Conservation (phyloP, 2,888 invertebrate genomes). For the Pammene fasciana region DNA sequence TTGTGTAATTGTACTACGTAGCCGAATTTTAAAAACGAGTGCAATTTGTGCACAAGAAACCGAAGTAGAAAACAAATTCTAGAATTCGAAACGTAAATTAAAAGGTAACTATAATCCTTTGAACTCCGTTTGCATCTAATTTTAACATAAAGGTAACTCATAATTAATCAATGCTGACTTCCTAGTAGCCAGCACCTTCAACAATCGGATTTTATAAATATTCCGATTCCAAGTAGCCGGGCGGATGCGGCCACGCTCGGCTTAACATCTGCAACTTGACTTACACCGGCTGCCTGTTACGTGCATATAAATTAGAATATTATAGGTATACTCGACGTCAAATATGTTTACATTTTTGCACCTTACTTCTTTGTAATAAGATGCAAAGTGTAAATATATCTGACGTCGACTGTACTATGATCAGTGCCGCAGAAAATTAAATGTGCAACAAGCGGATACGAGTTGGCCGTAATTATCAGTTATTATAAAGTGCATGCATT, state of each 20-base stretch:
- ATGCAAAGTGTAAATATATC: no score
- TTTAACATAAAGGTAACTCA: slow-evolving; percentile 39
- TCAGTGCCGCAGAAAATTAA: slow-evolving; percentile 71
- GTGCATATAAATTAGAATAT: slow-evolving; percentile 74
- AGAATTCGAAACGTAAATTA: not conserved
- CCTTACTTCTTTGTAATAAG: no score
- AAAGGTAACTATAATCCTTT: not conserved
- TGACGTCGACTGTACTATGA: slow-evolving; percentile 44
- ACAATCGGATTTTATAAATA: slow-evolving; percentile 77
- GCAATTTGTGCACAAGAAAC: slow-evolving; percentile 40
- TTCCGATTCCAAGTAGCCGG: slow-evolving; percentile 75
- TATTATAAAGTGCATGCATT: slow-evolving; percentile 35
- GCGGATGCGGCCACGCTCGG: slow-evolving; percentile 78
- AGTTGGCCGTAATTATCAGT: slow-evolving; percentile 48
- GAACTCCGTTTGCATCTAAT: slow-evolving; percentile 2
- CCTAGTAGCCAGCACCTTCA: slow-evolving; percentile 62
- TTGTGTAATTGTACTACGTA: not conserved
- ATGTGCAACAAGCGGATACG: slow-evolving; percentile 57
- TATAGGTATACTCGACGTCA: slow-evolving; percentile 41
- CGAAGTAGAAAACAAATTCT: not conserved
- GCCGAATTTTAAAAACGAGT: slow-evolving; percentile 46
- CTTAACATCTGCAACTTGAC: slow-evolving; percentile 81
- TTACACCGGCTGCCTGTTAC: slow-evolving; percentile 78
- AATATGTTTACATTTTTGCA: no score
- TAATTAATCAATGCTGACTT: slow-evolving; percentile 67